phyloP scores from a whole-genome alignment of 2,797 vertebrate genomes.

The Huso huso region DNA sequence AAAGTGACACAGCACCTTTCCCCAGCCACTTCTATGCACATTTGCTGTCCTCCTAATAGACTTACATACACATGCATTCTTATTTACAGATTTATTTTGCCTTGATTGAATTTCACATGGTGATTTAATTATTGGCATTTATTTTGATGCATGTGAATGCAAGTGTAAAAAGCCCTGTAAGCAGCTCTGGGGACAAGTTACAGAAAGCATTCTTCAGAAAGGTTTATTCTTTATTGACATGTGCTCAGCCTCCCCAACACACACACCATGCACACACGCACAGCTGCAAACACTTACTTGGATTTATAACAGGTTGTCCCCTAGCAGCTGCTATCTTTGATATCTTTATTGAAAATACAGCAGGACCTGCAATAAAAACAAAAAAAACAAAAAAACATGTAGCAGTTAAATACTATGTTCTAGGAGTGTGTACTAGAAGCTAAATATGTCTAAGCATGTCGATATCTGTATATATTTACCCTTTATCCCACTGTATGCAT shows the following conservation, averaged over 20 bases:
- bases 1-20: conserved; percentile 46
- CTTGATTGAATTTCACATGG: conserved; percentile 61
- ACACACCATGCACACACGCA: no score
- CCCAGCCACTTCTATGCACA: conserved; percentile 35
- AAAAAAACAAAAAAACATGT: conserved; percentile 22
- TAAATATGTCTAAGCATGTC: conserved; percentile 54
- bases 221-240: conserved; percentile 52
- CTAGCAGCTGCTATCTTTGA: no score
- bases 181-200: conserved; percentile 47
- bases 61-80: conserved; percentile 61
- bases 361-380: no score
- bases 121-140: conserved; percentile 68
- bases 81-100: conserved; percentile 64
- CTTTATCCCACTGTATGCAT: no score
- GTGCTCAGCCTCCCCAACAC: neutral
- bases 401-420: conserved; percentile 41
- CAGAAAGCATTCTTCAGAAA: conserved; percentile 62
- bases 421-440: conserved; percentile 56
- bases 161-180: conserved; percentile 48
- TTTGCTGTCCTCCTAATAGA: conserved; percentile 47
- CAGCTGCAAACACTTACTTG: no score
- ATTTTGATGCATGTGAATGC: conserved; percentile 64
- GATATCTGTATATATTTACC: no score
- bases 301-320: no score
- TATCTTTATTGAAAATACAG: no score